Base-by-base conservation (phyloP, 2,113 vertebrate species). In the Charadrius vociferus region DNA sequence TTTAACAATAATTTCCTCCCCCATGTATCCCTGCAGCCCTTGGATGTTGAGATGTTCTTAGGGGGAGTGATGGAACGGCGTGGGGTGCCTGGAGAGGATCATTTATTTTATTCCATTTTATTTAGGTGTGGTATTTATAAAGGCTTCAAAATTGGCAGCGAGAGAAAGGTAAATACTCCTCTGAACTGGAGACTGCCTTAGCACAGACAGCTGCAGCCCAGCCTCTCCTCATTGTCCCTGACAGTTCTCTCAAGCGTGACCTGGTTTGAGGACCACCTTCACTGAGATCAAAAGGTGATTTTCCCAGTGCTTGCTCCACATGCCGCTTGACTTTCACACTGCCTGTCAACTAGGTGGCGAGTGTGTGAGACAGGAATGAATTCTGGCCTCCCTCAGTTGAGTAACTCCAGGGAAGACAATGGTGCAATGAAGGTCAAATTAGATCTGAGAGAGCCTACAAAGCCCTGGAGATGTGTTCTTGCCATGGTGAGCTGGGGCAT, bases 61-160 rank as follows among this genome's bases (percentile, higher is more conserved):
- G 36, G 53, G 62, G 86, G 45, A 9, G 49, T 80, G 85, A 65
- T 75, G 88, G 83, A 94, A 93, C 90, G 87, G 96, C 0, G 50
- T 93, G 90, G 63, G 62, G 63, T 92, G 74, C 32, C 73, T 88
- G 49, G 95, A 88, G 58, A 70, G 71, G 81, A 95, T 95, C 3
- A 3, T 95, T 96, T 93, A 83, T 86, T 96, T 96, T 95, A 90
- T 96, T 96, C 93, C 71, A 47, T 96, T 96, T 97, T 96, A 93
- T 86, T 93, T 97, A 96, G 96, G 96, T 92, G 93, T 97, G 96
- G 93, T 95, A 90, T 94, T 96, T 94, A 90, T 86, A 94, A 95
- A 95, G 62, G 70, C 78, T 93, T 80, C 68, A 62, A 82, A 94
- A 91, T 70, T 97, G 96, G 94, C 93, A 93, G 74, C 0, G 0